These are phyloP conservation scores for Campylomormyrus tamandua DNA, from an alignment of 2,113 vertebrate genomes.

Conservation along the genomic window DNA sequence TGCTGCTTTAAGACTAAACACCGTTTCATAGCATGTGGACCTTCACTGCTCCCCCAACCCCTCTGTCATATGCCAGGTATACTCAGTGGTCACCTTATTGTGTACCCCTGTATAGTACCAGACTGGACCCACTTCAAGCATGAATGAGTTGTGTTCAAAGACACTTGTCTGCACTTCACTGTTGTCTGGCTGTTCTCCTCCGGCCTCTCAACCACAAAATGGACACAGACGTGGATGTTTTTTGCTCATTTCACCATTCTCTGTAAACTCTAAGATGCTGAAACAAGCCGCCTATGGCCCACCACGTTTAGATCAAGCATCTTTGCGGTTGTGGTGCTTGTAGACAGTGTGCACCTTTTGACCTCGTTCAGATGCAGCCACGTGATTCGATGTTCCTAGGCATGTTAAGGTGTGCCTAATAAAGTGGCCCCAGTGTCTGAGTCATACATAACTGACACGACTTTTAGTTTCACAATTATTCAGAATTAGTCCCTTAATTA, in stretches of 20 bases:
- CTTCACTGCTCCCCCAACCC: background rate
- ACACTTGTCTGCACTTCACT: background rate
- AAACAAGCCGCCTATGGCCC: background rate
- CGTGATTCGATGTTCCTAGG: background rate
- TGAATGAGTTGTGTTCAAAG: background rate
- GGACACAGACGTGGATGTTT: background rate
- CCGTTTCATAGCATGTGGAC: background rate
- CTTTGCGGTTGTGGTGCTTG: background rate
- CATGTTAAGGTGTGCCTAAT: background rate
- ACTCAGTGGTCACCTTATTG: background rate
- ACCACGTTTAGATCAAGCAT: background rate
- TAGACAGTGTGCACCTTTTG: background rate
- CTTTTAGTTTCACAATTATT: background rate
- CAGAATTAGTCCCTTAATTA: background rate
- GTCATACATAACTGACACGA: background rate
- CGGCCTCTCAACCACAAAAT: background rate
- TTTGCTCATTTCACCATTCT: background rate
- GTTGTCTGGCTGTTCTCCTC: background rate
- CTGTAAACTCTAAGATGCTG: background rate
- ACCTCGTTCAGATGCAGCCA: background rate
- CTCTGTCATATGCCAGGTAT: background rate
- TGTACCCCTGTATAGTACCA: background rate
- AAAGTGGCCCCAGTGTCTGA: background rate
- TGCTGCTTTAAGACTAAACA: background rate
- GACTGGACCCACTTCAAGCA: background rate